A percentile compares a stretch with the other conserved stretches of the same genome.
Conservation (phyloP, 2,888 invertebrate genomes). For the Cerceris ruficornis region DNA sequence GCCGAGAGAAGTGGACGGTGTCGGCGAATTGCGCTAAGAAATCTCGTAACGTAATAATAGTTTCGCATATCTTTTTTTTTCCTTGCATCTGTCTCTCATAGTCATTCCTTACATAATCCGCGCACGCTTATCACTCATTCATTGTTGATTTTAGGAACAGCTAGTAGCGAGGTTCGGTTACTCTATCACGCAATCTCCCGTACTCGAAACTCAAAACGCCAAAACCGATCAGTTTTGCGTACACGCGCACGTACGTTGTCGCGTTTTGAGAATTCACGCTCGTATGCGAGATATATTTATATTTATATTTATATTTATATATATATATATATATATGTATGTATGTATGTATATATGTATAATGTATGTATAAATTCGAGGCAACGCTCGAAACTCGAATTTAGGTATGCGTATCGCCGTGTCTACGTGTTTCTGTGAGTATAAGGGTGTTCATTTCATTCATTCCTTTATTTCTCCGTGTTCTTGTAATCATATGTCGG, state of each 20-base stretch:
- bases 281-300: constrained; percentile 30
- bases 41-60: constrained; percentile 53
- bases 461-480: too few species aligned
- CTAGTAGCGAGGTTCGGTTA: constrained; percentile 81
- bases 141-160: constrained; percentile 81
- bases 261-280: constrained; percentile 58
- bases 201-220: constrained; percentile 75
- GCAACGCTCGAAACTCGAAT: constrained; percentile 32
- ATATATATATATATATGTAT: neutral
- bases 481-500: neutral
- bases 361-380: constrained; percentile 36
- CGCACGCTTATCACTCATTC: constrained; percentile 80
- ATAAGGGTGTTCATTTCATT: neutral
- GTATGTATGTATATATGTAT: too few species aligned
- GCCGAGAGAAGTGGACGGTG: constrained; percentile 45
- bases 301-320: constrained; percentile 3
- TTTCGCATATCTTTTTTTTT: constrained; percentile 26
- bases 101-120: constrained; percentile 73
- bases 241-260: constrained; percentile 77
- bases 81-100: constrained; percentile 60
- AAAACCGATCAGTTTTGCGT: constrained; percentile 70
- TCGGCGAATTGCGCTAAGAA: constrained; percentile 43
- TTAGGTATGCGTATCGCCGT: constrained; percentile 12
- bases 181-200: constrained; percentile 81
- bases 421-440: constrained; percentile 5